Evolutionary conservation across 2,113 vertebrate genomes (phyloP).

Genomic region (Rhinoderma darwinii): DNA sequence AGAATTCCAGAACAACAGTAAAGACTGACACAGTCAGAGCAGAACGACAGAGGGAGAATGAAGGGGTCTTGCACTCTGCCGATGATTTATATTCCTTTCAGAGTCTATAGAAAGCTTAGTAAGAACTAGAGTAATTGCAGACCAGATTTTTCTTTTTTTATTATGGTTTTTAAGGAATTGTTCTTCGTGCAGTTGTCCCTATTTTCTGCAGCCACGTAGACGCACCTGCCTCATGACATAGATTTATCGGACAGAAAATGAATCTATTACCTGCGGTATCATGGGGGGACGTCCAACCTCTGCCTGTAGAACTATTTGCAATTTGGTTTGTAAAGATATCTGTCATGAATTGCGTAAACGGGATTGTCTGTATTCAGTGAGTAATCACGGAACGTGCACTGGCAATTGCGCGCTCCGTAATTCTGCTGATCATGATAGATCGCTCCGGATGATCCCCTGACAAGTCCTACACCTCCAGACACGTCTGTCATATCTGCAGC

Average conservation of each 20-base stretch:
- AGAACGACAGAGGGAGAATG: too few relatives aligned
- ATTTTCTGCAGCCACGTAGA: background rate
- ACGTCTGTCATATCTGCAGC: too few relatives aligned
- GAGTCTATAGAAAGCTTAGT: too few relatives aligned
- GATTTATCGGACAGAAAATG: background rate
- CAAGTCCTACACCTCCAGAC: background rate
- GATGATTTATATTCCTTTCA: too few relatives aligned
- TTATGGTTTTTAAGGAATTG: background rate
- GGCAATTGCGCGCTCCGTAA: background rate
- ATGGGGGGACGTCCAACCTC: background rate
- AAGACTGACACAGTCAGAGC: too few relatives aligned
- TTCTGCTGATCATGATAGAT: background rate
- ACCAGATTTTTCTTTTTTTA: too few relatives aligned
- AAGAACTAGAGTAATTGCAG: too few relatives aligned
- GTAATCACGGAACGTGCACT: background rate
- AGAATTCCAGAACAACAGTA: too few relatives aligned
- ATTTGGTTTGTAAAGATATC: background rate
- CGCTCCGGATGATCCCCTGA: background rate
- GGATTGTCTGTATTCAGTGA: background rate
- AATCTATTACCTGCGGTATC: background rate
- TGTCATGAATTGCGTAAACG: background rate
- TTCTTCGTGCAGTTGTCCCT: background rate
- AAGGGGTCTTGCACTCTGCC: too few relatives aligned
- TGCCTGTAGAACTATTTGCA: background rate
- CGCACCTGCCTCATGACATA: background rate